Evolutionary conservation across 2,113 vertebrate species (phyloP), one percentile per base, ranked within the genome.

Genomic region (Erythrocercus mccallii): DNA sequence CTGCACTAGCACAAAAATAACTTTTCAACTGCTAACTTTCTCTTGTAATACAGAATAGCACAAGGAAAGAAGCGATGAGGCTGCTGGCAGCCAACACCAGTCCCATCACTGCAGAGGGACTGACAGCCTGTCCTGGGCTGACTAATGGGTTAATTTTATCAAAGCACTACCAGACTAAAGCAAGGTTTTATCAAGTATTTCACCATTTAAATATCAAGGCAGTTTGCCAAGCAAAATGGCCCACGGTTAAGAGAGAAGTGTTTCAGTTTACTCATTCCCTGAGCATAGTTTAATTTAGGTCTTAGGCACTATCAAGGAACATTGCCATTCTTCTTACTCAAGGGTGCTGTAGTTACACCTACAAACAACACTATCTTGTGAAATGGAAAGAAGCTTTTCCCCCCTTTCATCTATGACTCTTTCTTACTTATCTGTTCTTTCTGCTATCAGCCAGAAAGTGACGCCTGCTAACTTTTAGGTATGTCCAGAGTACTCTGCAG

Each of bases 291-390:
- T 85, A 86, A 87, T 81, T 91, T 86, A 93, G 81, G 44, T 38
- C 74, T 78, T 65, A 90, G 95, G 82, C 40, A 61, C 66, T 58
- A 66, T 81, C 60, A 88, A 62, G 81, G 86, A 78, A 91, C 31
- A 51, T 56, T 90, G 95, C 37, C 89, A 94, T 92, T 97, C 47
- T 62, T 96, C 82, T 96, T 96, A 94, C 93, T 95, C 92, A 92
- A 70, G 94, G 88, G 79, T 81, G 53, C 90, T 69, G 77, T 48
- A 88, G 64, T 83, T 95, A 94, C 68, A 94, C 79, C 80, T 53
- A 90, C 82, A 96, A 92, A 92, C 66, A 61, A 44, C 37, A 38
- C 72, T 77, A 25, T 50, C 54, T 51, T 45, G 35, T 89, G 83
- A 40, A 94, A 93, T 88, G 37, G 96, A 96, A 96, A 94, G 69